Evolutionary conservation across 1,140 invertebrate genomes (phyloP), one percentile per base, ranked within the genome.

Genomic region (Uloborus diversus): DNA sequence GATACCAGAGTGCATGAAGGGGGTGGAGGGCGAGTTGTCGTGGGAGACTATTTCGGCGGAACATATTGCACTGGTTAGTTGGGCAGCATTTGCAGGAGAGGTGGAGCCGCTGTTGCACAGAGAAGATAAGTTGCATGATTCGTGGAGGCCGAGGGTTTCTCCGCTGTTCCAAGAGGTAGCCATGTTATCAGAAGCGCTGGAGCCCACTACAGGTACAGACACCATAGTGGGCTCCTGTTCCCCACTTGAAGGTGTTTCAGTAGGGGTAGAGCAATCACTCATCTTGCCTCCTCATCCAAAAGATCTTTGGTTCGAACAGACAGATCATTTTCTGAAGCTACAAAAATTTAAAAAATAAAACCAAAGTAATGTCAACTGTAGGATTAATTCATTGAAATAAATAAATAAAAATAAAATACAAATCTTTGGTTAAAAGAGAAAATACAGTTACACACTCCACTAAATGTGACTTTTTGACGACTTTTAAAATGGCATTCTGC

Each of bases 151-250:
- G n/a, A 70, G 32, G 25, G 51, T 49, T 35, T 57, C 23, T 23
- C 35, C 47, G 27, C 47, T 66, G 57, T 64, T 80, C 79, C 79
- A 80, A 42, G 76, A 69, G 57, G 65, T 79, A 59, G 57, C 78
- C 73, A 78, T 66, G 23, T 75, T 64, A 61, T 78, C 61, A 35
- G 73, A 64, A 47, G 64, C 64, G 37, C 51, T 70, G 79, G 79
- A 80, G 79, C 68, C 66, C 68, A 73, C 66, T 64, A 65, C 68
- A 59, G 65, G 65, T 37, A 62, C 56, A 25, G 79, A 62, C 23
- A 70, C 79, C 79, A 80, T 70, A 71, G 79, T 80, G 79, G 79
- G 79, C 79, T 80, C 79, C 79, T 56, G 59, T 32, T 65, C 79
- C 47, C 79, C 68, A 71, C 65, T 70, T 20, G 68, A 42, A 17